These are phyloP conservation scores for Podilymbus podiceps DNA, from an alignment of 2,113 vertebrate genomes.

Conservation along the genomic window DNA sequence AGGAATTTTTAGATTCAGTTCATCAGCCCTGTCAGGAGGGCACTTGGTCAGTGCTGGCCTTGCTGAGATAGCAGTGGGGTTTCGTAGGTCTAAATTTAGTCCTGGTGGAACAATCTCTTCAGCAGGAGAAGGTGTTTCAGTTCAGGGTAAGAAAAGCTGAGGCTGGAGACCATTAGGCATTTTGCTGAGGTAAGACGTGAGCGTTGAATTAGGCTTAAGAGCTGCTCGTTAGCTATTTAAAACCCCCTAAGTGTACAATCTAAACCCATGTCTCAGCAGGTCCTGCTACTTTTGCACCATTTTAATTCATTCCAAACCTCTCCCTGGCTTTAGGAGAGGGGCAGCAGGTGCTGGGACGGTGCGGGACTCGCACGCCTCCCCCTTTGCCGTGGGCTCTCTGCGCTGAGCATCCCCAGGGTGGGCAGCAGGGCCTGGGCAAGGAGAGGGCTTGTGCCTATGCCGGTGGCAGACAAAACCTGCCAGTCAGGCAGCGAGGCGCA, in stretches of 20 bases:
- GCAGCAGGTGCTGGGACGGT: neutral
- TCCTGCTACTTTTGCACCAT: neutral
- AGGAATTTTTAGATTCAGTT: neutral
- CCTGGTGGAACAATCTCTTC: neutral
- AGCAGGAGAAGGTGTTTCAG: neutral
- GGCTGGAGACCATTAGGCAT: neutral
- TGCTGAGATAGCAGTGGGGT: neutral
- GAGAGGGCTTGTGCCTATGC: fast-evolving
- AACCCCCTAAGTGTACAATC: neutral
- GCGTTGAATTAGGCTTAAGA: neutral
- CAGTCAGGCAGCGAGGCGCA: neutral
- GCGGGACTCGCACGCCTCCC: fast-evolving
- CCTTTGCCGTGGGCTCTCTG: fast-evolving
- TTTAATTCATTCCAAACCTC: neutral
- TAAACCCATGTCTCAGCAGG: fast-evolving
- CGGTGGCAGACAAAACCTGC: neutral
- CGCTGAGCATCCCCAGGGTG: neutral
- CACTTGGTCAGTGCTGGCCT: neutral
- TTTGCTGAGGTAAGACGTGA: neutral
- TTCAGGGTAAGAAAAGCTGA: neutral
- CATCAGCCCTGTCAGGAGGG: neutral
- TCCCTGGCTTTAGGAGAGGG: neutral
- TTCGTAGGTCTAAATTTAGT: neutral
- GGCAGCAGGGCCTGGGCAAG: neutral
- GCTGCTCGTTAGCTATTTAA: neutral